phyloP scores from a whole-genome alignment of 2,797 vertebrate species.

The Falco cherrug region DNA sequence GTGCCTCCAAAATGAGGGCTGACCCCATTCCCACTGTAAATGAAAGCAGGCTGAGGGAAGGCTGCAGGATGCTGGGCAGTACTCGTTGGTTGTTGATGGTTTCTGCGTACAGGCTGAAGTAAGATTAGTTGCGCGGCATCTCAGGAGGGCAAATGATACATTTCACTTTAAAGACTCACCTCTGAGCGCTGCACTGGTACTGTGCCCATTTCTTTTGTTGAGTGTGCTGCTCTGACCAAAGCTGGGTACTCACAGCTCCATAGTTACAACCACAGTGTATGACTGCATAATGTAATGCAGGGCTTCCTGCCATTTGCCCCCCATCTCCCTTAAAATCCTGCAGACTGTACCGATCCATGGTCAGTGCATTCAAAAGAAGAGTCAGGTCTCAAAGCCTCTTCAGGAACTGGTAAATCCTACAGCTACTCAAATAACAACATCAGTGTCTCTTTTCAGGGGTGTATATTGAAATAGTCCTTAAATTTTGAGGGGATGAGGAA shows the following conservation, averaged over 20 bases:
- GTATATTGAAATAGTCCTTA: not conserved
- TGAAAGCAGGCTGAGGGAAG: not conserved
- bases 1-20: not conserved
- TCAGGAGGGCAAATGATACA: not conserved
- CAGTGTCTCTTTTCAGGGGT: not conserved
- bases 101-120: not conserved
- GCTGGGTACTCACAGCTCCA: not conserved
- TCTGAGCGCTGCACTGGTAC: not conserved
- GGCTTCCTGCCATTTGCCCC: not conserved
- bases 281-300: not conserved
- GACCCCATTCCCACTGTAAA: fast-evolving
- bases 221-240: not conserved
- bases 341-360: not conserved
- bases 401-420: not conserved
- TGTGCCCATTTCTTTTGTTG: fast-evolving
- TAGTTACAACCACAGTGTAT: not conserved
- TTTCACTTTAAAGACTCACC: not conserved
- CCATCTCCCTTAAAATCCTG: not conserved
- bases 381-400: not conserved
- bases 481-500: not conserved
- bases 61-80: not conserved
- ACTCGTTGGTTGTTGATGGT: not conserved
- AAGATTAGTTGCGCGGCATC: not conserved
- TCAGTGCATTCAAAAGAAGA: not conserved
- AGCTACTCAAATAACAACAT: not conserved